These are phyloP conservation scores for Sycophila sp. DNA, from an alignment of 1,140 invertebrate species.

Conservation along the genomic window DNA sequence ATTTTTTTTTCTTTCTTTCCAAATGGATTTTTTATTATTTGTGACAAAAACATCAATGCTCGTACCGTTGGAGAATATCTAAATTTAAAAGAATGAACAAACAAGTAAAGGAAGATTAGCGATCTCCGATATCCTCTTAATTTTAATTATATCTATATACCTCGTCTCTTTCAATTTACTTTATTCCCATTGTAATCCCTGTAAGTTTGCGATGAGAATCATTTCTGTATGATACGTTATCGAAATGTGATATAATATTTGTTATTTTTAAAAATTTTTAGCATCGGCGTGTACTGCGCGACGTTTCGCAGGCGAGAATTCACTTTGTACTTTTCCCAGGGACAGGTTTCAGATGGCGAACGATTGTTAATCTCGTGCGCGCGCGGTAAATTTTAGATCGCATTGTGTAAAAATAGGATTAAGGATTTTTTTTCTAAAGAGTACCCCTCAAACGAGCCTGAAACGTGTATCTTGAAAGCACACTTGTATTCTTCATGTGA, in stretches of 20 bases:
- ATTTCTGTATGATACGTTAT: constrained; percentile 30
- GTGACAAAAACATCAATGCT: too few relatives aligned
- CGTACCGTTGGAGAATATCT: too few relatives aligned
- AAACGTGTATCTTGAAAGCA: constrained; percentile 26
- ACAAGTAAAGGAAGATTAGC: too few relatives aligned
- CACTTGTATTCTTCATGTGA: constrained; percentile 32
- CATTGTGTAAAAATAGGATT: constrained; percentile 38
- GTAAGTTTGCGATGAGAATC: background rate
- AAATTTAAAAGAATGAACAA: background rate
- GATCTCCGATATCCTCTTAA: too few relatives aligned
- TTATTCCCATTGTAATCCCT: background rate
- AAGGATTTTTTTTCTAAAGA: constrained; percentile 39
- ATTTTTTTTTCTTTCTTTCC: too few relatives aligned
- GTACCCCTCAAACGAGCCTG: constrained; percentile 14
- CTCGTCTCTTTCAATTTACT: background rate
- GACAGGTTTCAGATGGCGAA: constrained; percentile 23
- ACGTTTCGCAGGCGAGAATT: constrained; percentile 8
- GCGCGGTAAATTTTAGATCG: constrained; percentile 30
- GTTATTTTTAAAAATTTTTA: constrained; percentile 26
- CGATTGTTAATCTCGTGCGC: background rate
- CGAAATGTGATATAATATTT: constrained; percentile 34
- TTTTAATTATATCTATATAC: background rate
- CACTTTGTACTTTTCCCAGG: constrained; percentile 21
- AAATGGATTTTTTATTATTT: too few relatives aligned
- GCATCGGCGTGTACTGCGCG: background rate